Base-by-base conservation (phyloP, 2,888 invertebrate species). In the Lithophane leautieri region DNA sequence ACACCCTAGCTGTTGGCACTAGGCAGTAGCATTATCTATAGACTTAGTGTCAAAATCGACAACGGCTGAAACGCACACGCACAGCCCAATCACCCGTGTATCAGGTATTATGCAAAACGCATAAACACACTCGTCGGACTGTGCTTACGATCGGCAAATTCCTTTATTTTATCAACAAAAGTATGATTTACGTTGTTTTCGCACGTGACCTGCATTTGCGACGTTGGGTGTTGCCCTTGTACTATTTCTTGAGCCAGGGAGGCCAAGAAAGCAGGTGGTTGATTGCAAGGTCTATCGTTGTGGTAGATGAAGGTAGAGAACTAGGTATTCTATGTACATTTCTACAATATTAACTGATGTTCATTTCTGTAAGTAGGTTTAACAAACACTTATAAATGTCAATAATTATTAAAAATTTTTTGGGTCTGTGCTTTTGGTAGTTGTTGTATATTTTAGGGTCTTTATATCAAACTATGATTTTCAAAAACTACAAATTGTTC, bases 131-230 rank as follows among this genome's bases (percentile, higher is more conserved):
- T 60, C 54, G 42, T n/a, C 6, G 56, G 44, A 44, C 47, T 69
- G 52, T 50, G 58, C 47, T 85, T 75, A 86, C 77, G 78, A 82
- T 63, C 80, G 83, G 81, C 71, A 87, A 87, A 83, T 86, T 82
- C 83, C 80, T 56, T 65, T 62, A 70, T 73, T 77, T 78, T 82
- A 80, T 85, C 86, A 81, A 73, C 68, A 70, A 44, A 77, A 62
- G 44, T 73, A 63, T 74, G 74, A 67, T 65, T 63, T 72, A 71
- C 76, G 70, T 50, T 54, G 56, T 72, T 56, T 60, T 52, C 14
- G 52, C 70, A 81, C 76, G 79, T 79, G 84, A 61, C 70, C 42
- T 22, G 61, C 22, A 12, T 16, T 14, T 52, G 62, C 62, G 56
- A 34, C 52, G n/a, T 28, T 74, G 25, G 19, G 75, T 63, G 9